These are phyloP conservation scores for Nomada flava DNA, from an alignment of 2,888 invertebrate species.

Conservation along the genomic window DNA sequence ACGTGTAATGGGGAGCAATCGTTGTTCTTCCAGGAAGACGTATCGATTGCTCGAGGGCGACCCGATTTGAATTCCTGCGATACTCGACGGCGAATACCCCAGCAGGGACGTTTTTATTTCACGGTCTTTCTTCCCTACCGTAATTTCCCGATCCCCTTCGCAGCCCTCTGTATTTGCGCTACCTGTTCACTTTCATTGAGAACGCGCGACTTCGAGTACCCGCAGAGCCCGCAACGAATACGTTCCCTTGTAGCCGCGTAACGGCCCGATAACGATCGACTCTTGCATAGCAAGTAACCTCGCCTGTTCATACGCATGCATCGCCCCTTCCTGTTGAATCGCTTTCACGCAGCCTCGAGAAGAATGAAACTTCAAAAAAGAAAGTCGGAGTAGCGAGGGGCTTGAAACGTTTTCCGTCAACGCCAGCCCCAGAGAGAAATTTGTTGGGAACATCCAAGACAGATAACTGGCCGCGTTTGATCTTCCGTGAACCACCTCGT, in stretches of 20 bases:
- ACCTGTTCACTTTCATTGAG: conserved; percentile 51
- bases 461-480: conserved; percentile 40
- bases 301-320: conserved; percentile 6
- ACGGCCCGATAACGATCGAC: conserved; percentile 53
- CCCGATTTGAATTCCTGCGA: conserved; percentile 18
- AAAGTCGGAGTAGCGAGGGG: too few relatives aligned
- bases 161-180: not conserved
- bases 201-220: not conserved
- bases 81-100: conserved; percentile 5
- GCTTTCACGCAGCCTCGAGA: too few relatives aligned
- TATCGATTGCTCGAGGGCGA: conserved; percentile 11
- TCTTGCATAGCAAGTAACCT: conserved; percentile 15
- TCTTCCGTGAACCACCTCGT: conserved; percentile 19
- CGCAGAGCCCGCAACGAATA: conserved; percentile 44
- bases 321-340: conserved; percentile 6
- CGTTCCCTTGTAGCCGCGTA: conserved; percentile 27
- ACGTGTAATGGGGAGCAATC: not conserved
- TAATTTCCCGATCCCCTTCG: not conserved
- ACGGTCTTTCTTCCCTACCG: conserved; percentile 13
- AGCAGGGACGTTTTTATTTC: conserved; percentile 12
- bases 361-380: not conserved
- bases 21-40: not conserved
- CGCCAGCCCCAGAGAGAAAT: not conserved
- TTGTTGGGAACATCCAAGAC: not conserved
- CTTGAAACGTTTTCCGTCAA: not conserved